A percentile compares a stretch with the other conserved stretches of the same genome.
phyloP scores from a whole-genome alignment of 2,113 vertebrate species.

The Pachycephala philippinensis region DNA sequence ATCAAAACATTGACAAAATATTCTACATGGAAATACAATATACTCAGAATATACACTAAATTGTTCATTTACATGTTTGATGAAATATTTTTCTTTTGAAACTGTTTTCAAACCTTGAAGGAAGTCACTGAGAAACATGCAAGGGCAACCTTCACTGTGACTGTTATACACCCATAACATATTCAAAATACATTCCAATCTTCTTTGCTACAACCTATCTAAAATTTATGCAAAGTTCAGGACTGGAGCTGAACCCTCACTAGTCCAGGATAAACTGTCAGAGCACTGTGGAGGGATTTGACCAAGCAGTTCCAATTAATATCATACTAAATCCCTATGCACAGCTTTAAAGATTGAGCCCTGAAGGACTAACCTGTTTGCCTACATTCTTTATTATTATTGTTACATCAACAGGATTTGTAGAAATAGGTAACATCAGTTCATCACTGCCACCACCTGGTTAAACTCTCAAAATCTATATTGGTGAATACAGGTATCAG shows the following conservation, averaged over 20 bases:
- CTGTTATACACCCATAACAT: background rate
- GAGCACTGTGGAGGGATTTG: slow-evolving; percentile 7
- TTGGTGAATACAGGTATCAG: fast-evolving
- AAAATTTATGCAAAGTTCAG: slow-evolving; percentile 8
- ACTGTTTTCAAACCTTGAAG: background rate
- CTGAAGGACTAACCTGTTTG: slow-evolving; percentile 47
- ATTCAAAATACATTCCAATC: background rate
- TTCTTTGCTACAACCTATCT: background rate
- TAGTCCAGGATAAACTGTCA: background rate
- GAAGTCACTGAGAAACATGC: background rate
- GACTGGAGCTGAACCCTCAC: background rate
- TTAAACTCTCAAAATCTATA: background rate
- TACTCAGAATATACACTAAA: background rate
- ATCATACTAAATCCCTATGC: background rate
- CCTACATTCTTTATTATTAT: slow-evolving; percentile 27
- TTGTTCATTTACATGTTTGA: background rate
- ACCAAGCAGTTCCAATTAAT: slow-evolving; percentile 20
- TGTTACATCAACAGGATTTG: background rate
- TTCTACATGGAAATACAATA: background rate
- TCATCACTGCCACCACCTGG: slow-evolving; percentile 63
- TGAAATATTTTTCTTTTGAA: background rate
- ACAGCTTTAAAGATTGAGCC: slow-evolving; percentile 29
- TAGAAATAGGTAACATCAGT: slow-evolving; percentile 3
- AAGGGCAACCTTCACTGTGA: background rate
- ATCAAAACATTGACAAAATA: background rate